Evolutionary conservation across 2,797 vertebrate species (phyloP).

Genomic region (Syngnathus acus): DNA sequence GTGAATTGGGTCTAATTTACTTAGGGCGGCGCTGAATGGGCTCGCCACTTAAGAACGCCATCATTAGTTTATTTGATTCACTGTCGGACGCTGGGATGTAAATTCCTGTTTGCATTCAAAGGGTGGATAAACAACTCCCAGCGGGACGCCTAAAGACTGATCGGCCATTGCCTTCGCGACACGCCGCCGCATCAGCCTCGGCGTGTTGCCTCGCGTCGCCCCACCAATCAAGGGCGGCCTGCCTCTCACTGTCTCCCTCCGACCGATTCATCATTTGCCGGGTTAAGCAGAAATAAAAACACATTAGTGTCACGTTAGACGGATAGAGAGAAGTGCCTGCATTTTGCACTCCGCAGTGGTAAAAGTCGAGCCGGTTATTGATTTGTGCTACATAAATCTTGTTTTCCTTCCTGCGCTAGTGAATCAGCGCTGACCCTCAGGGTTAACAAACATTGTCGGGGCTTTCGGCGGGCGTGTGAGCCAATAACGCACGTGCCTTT

Average conservation of each 20-base stretch:
- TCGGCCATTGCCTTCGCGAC: conserved; percentile 81
- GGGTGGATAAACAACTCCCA: conserved; percentile 80
- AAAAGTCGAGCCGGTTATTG: conserved; percentile 91
- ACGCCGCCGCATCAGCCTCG: conserved; percentile 85
- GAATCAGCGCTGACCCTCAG: conserved; percentile 91
- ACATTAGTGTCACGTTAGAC: conserved; percentile 98
- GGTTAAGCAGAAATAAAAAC: conserved; percentile 93
- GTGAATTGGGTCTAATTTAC: conserved; percentile 54
- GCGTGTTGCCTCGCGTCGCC: conserved; percentile 84
- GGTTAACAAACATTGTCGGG: conserved; percentile 98
- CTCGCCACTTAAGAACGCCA: conserved; percentile 32
- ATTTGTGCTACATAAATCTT: conserved; percentile 98
- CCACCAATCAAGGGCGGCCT: conserved; percentile 92
- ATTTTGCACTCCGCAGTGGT: conserved; percentile 79
- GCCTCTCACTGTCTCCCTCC: conserved; percentile 84
- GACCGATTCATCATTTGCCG: conserved; percentile 92
- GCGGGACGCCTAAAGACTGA: conserved; percentile 85
- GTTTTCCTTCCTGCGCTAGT: conserved; percentile 91
- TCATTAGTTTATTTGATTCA: conserved; percentile 62
- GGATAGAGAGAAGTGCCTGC: conserved; percentile 89
- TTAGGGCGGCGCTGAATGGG: conserved; percentile 48
- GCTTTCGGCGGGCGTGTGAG: conserved; percentile 85
- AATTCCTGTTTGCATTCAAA: conserved; percentile 52
- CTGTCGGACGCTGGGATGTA: conserved; percentile 64
- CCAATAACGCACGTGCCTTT: conserved; percentile 80